phyloP scores from a whole-genome alignment of 2,888 invertebrate genomes.

The Lycia hirtaria region DNA sequence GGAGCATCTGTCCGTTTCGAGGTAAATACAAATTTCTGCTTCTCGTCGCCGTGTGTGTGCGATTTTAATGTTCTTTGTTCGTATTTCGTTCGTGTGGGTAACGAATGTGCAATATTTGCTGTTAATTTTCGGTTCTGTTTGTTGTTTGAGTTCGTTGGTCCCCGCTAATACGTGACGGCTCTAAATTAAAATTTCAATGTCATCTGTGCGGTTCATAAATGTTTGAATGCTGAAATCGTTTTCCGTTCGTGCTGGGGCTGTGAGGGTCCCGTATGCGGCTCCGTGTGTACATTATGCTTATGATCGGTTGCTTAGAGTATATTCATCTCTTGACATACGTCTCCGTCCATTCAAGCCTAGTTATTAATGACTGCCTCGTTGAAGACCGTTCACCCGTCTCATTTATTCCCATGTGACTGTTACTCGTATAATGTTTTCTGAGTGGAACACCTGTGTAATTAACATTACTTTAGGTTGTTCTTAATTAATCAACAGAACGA shows the following conservation, averaged over 20 bases:
- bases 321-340: slow-evolving; percentile 32
- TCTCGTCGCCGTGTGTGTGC: slow-evolving; percentile 43
- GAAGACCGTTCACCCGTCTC: slow-evolving; percentile 35
- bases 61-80: slow-evolving; percentile 41
- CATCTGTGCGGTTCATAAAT: slow-evolving; percentile 30
- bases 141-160: slow-evolving; percentile 45
- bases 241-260: slow-evolving; percentile 14
- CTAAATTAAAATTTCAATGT: slow-evolving; percentile 40
- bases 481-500: not conserved
- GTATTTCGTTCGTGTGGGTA: slow-evolving; percentile 22
- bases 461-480: not conserved
- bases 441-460: slow-evolving; percentile 37
- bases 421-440: slow-evolving; percentile 17
- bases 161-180: slow-evolving; percentile 41
- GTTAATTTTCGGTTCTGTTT: slow-evolving; percentile 45
- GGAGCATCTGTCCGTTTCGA: slow-evolving; percentile 55
- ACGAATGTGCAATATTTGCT: slow-evolving; percentile 39
- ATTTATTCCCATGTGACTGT: slow-evolving; percentile 10
- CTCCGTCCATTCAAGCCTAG: slow-evolving; percentile 36
- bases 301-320: slow-evolving; percentile 19
- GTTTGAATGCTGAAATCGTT: slow-evolving; percentile 22
- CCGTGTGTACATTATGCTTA: not conserved
- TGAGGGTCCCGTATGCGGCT: slow-evolving; percentile 20
- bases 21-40: slow-evolving; percentile 54
- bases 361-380: slow-evolving; percentile 38